A percentile compares a stretch with the other conserved stretches of the same genome.
Evolutionary conservation across 1,140 invertebrate genomes (phyloP).

Genomic region (Hyles vespertilio): DNA sequence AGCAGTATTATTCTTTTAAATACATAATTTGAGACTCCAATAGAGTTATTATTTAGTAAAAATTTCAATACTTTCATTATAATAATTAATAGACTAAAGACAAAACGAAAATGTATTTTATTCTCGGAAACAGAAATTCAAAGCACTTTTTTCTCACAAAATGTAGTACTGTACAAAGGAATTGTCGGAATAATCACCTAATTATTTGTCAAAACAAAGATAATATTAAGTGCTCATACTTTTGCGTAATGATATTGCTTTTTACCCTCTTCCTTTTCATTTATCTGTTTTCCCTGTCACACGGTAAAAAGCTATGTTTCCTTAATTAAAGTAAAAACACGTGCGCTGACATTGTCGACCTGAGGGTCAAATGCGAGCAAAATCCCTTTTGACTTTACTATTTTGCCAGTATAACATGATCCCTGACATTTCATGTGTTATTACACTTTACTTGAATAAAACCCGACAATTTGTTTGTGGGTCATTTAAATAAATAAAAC

Average conservation of each 20-base stretch:
- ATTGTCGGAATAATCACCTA: too few species aligned
- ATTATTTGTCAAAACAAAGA: too few species aligned
- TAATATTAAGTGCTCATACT: background rate
- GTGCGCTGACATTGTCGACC: constrained; percentile 18
- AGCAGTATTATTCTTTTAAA: too few species aligned
- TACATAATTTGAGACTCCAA: too few species aligned
- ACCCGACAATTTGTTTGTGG: constrained; percentile 10
- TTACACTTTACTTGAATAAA: constrained; percentile 12
- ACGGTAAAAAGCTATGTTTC: constrained; percentile 30
- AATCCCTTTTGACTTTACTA: constrained; percentile 15
- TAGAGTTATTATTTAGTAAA: too few species aligned
- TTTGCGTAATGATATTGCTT: constrained; percentile 9
- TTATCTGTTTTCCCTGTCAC: constrained; percentile 18
- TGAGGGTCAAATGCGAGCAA: constrained; percentile 21
- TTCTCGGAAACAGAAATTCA: too few species aligned
- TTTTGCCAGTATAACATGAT: constrained; percentile 18
- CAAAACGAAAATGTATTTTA: too few species aligned
- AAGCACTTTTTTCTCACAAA: too few species aligned
- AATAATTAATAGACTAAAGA: too few species aligned
- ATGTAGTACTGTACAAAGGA: too few species aligned
- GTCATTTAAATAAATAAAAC: constrained; percentile 7
- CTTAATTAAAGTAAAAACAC: constrained; percentile 34
- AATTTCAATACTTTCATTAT: too few species aligned
- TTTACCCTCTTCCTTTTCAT: constrained; percentile 11
- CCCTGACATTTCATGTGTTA: constrained; percentile 16